A percentile compares a stretch with the other conserved stretches of the same genome.
phyloP scores from a whole-genome alignment of 2,888 invertebrate genomes.

The Parasteatoda lunata region DNA sequence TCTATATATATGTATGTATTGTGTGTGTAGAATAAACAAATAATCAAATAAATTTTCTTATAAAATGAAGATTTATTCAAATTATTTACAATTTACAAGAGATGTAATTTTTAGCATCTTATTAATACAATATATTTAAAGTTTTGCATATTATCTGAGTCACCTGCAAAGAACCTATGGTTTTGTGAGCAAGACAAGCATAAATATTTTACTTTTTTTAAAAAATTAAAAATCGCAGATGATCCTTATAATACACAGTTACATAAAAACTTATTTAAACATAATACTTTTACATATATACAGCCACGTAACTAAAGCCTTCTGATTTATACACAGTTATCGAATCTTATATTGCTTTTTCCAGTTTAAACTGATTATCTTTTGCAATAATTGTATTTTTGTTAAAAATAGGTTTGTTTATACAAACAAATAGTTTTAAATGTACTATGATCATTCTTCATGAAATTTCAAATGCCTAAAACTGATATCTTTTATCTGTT shows the following conservation, averaged over 20 bases:
- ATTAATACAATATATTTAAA: neutral
- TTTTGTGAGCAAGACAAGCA: neutral
- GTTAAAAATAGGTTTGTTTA: too few species aligned
- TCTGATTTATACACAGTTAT: slow-evolving; percentile 18
- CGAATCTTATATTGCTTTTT: slow-evolving; percentile 51
- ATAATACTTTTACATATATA: neutral
- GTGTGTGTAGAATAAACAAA: too few species aligned
- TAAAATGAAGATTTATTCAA: slow-evolving; percentile 62
- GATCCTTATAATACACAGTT: slow-evolving; percentile 31
- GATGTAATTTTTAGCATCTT: slow-evolving; percentile 17
- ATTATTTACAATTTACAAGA: slow-evolving; percentile 58
- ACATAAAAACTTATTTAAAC: neutral
- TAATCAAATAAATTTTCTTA: slow-evolving; percentile 1
- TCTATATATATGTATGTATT: too few species aligned
- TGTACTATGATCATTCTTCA: too few species aligned
- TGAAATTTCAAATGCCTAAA: too few species aligned
- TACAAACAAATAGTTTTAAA: too few species aligned
- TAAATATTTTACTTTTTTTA: too few species aligned
- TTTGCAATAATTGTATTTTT: slow-evolving; percentile 10
- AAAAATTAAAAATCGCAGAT: neutral
- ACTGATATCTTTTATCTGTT: too few species aligned
- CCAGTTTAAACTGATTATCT: slow-evolving; percentile 56
- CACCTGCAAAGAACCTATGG: neutral
- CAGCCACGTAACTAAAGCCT: slow-evolving; percentile 45
- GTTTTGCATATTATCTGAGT: neutral